Percentiles rank a stretch among this genome's conserved stretches.
Evolutionary conservation across 1,140 invertebrate genomes (phyloP).

Genomic region (Vanessa tameamea): DNA sequence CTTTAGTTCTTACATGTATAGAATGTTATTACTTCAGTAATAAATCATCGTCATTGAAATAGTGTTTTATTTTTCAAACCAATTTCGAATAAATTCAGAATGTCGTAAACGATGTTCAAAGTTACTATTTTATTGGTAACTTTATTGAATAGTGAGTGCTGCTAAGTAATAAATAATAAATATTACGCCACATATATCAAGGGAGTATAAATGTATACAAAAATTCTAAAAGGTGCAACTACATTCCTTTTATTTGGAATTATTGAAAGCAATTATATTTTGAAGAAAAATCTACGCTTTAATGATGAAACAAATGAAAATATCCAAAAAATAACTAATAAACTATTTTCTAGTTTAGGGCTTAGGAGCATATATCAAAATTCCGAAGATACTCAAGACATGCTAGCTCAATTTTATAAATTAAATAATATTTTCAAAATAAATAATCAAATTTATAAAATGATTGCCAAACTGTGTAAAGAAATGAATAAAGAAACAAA

Average conservation of each 20-base stretch:
- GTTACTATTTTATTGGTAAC: too few species aligned
- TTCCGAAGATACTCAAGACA: constrained; percentile 16
- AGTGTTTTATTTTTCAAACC: too few species aligned
- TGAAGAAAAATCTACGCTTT: not conserved
- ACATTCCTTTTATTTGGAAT: not conserved
- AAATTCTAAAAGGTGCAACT: not conserved
- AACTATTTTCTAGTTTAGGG: constrained; percentile 25
- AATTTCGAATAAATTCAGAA: too few species aligned
- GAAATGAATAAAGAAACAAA: not conserved
- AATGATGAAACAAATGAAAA: constrained; percentile 28
- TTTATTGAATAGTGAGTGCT: too few species aligned
- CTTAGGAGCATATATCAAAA: constrained; percentile 29
- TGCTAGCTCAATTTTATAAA: constrained; percentile 26
- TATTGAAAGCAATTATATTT: not conserved
- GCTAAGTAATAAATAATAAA: too few species aligned
- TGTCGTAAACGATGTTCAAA: too few species aligned
- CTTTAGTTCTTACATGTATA: not conserved
- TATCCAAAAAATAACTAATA: constrained; percentile 37
- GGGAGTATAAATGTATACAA: not conserved
- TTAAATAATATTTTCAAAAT: constrained; percentile 30
- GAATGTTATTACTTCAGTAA: not conserved
- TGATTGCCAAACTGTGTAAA: not conserved
- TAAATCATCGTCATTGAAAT: too few species aligned
- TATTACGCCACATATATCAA: not conserved
- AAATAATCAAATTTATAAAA: constrained; percentile 18